Evolutionary conservation across 35 echinoderm and acorn worm species (phyloP).

Genomic region (Amphiura filiformis): DNA sequence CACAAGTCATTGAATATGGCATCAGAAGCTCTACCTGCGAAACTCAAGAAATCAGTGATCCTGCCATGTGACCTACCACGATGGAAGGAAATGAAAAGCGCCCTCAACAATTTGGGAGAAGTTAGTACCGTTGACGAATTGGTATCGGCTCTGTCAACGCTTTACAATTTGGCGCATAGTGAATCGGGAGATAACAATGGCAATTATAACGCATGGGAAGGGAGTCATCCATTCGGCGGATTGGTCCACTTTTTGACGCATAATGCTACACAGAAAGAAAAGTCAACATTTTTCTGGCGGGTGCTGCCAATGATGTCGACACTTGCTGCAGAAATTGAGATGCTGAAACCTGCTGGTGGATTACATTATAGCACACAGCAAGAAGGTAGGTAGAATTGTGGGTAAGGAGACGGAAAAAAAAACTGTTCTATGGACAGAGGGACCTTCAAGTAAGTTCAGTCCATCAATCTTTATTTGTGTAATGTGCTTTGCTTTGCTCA

Average conservation of each 20-base stretch:
- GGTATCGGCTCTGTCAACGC: neutral
- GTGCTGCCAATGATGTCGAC: conserved; percentile 41
- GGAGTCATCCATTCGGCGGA: conserved; percentile 37
- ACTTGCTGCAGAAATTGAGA: conserved; percentile 45
- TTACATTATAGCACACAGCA: conserved; percentile 35
- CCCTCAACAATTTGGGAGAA: conserved; percentile 12
- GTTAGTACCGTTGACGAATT: neutral
- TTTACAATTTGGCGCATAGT: conserved; percentile 4
- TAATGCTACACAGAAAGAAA: conserved; percentile 26
- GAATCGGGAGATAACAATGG: neutral
- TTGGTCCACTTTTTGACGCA: conserved; percentile 52
- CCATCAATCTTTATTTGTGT: too few relatives aligned
- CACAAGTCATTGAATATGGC: too few relatives aligned
- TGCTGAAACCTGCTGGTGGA: conserved; percentile 23
- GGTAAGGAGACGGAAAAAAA: too few relatives aligned
- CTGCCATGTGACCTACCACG: conserved; percentile 49
- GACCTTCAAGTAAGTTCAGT: too few relatives aligned
- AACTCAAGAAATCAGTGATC: neutral
- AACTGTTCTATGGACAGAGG: too few relatives aligned
- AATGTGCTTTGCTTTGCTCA: too few relatives aligned
- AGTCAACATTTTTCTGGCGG: conserved; percentile 30
- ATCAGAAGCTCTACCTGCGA: too few relatives aligned
- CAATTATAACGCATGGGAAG: neutral
- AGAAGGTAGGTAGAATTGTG: conserved; percentile 12
- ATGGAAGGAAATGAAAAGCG: conserved; percentile 21